These are phyloP conservation scores for Tautogolabrus adspersus DNA, from an alignment of 2,113 vertebrate genomes.

Conservation along the genomic window DNA sequence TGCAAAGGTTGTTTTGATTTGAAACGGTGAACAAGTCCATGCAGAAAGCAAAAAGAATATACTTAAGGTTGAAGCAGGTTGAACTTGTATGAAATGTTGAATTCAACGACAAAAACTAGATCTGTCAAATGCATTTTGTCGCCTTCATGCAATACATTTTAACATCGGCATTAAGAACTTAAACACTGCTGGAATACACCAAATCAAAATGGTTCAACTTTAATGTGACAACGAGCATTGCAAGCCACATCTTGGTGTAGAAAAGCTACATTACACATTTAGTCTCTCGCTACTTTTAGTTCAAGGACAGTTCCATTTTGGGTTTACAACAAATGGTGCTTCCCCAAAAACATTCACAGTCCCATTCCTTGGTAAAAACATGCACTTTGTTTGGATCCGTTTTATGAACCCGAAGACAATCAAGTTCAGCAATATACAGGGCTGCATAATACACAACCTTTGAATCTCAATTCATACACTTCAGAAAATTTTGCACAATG, in stretches of 20 bases:
- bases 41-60: not conserved
- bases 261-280: not conserved
- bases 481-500: not conserved
- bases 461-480: not conserved
- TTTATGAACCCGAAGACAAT: too few species aligned
- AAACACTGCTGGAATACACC: too few species aligned
- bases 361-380: too few species aligned
- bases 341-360: too few species aligned
- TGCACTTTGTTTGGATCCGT: too few species aligned
- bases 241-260: not conserved
- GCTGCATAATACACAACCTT: not conserved
- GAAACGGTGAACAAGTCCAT: slow-evolving; percentile 18
- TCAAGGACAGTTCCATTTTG: too few species aligned
- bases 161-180: too few species aligned
- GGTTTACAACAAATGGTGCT: not conserved
- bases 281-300: too few species aligned
- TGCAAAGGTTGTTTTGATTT: slow-evolving; percentile 24
- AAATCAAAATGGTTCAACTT: not conserved
- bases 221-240: not conserved
- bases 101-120: not conserved
- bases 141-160: too few species aligned
- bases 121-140: not conserved
- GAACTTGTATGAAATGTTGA: slow-evolving; percentile 1
- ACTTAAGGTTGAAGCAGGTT: not conserved
- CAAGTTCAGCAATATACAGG: too few species aligned